phyloP scores from a whole-genome alignment of 1,140 invertebrate species.

The Nasonia longicornis region DNA sequence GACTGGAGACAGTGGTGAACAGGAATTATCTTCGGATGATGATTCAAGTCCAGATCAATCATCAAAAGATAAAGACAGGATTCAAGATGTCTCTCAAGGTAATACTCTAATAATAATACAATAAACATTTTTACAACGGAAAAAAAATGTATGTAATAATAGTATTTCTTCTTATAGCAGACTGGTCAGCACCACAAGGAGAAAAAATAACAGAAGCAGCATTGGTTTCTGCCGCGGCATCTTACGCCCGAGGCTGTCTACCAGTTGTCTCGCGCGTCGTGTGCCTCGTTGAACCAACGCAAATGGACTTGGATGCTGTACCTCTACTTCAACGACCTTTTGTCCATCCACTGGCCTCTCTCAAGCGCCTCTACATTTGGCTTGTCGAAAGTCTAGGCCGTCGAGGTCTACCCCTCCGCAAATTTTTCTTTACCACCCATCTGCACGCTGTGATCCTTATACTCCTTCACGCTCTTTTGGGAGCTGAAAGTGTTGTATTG shows the following conservation, averaged over 20 bases:
- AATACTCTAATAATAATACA: conserved; percentile 39
- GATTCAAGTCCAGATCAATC: conserved; percentile 44
- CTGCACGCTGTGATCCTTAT: conserved; percentile 75
- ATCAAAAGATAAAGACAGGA: conserved; percentile 51
- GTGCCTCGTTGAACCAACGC: conserved; percentile 76
- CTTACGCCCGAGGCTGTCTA: conserved; percentile 82
- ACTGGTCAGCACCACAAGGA: conserved; percentile 70
- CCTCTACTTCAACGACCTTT: conserved; percentile 78
- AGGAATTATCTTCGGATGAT: conserved; percentile 56
- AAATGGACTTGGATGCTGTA: conserved; percentile 76
- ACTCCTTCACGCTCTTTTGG: conserved; percentile 77
- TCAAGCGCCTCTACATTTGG: conserved; percentile 77
- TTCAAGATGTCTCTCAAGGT: conserved; percentile 53
- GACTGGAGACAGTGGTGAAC: conserved; percentile 50
- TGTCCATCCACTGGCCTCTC: conserved; percentile 77
- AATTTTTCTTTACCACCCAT: conserved; percentile 71
- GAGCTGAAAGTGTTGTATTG: conserved; percentile 75
- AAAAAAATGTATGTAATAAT: conserved; percentile 34
- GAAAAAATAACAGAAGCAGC: conserved; percentile 84
- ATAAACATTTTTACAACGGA: conserved; percentile 6
- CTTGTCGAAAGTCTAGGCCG: conserved; percentile 75
- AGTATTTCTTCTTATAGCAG: conserved; percentile 40
- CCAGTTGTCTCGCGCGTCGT: conserved; percentile 81
- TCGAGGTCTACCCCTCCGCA: conserved; percentile 67
- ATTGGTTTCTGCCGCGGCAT: conserved; percentile 83